These are phyloP conservation scores for Falco naumanni DNA, from an alignment of 2,797 vertebrate species.

Conservation along the genomic window DNA sequence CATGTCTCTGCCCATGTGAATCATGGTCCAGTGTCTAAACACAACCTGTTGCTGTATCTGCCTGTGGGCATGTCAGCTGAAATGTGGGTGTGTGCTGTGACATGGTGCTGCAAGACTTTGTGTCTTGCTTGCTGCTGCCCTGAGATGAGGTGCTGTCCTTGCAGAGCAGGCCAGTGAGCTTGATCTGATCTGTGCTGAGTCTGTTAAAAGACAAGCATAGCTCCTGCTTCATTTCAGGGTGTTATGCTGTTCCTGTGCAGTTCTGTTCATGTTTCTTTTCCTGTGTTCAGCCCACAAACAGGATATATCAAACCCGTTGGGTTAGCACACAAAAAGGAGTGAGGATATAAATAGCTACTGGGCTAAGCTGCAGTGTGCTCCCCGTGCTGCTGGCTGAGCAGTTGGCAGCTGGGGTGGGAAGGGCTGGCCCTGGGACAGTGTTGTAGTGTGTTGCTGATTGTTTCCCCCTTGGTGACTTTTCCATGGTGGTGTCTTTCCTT, in stretches of 20 bases:
- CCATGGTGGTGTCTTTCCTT: background rate
- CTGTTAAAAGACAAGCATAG: too few relatives aligned
- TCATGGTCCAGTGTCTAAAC: background rate
- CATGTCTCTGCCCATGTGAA: background rate
- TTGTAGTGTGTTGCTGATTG: background rate
- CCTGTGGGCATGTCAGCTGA: rapidly evolving
- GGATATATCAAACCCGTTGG: background rate
- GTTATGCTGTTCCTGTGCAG: background rate
- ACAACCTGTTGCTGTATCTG: background rate
- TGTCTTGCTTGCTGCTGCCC: background rate
- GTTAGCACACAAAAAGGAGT: background rate
- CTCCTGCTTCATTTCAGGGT: background rate
- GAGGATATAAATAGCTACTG: background rate
- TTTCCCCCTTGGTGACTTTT: background rate
- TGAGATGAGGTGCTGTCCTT: background rate
- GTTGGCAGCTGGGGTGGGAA: background rate
- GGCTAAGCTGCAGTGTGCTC: background rate
- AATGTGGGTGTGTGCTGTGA: background rate
- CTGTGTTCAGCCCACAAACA: background rate
- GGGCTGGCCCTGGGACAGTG: background rate
- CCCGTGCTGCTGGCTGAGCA: rapidly evolving
- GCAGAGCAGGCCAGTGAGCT: background rate
- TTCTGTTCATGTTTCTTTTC: background rate
- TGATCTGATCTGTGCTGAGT: background rate
- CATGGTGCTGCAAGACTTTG: background rate